A percentile compares a stretch with the other conserved stretches of the same genome.
Conservation (phyloP, 2,113 vertebrate species). For the Percopsis transmontana region DNA sequence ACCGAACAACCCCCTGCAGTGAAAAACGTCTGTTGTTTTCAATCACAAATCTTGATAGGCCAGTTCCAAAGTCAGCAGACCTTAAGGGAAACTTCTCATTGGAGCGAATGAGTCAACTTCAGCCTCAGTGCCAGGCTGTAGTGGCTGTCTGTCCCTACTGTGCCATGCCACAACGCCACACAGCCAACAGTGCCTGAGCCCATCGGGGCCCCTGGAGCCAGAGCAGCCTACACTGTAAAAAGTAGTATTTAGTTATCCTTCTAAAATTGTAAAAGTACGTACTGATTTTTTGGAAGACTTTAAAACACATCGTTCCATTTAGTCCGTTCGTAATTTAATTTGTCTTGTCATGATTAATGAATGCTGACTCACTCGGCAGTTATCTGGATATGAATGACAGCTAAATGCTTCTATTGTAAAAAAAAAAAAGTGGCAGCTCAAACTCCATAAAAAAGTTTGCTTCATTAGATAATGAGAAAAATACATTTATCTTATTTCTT, state of each 20-base stretch:
- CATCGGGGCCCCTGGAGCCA: conserved; percentile 55
- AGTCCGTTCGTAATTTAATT: neutral
- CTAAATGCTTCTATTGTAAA: neutral
- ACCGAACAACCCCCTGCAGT: neutral
- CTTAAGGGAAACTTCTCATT: conserved; percentile 56
- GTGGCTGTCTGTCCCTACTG: conserved; percentile 62
- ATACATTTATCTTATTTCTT: neutral
- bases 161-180: conserved; percentile 72
- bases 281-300: conserved; percentile 9
- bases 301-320: neutral
- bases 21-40: conserved; percentile 56
- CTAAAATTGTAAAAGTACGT: conserved; percentile 24
- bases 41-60: conserved; percentile 46
- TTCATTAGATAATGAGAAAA: neutral
- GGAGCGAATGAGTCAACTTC: conserved; percentile 73
- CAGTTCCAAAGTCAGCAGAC: conserved; percentile 57
- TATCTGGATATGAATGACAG: neutral
- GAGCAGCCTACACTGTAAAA: conserved; percentile 58
- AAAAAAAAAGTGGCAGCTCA: neutral
- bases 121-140: conserved; percentile 60
- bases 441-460: neutral
- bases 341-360: neutral
- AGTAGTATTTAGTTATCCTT: conserved; percentile 45
- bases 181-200: conserved; percentile 65
- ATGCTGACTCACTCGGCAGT: neutral